Base-by-base conservation (phyloP, 2,113 vertebrate species). In the Helogale parvula region DNA sequence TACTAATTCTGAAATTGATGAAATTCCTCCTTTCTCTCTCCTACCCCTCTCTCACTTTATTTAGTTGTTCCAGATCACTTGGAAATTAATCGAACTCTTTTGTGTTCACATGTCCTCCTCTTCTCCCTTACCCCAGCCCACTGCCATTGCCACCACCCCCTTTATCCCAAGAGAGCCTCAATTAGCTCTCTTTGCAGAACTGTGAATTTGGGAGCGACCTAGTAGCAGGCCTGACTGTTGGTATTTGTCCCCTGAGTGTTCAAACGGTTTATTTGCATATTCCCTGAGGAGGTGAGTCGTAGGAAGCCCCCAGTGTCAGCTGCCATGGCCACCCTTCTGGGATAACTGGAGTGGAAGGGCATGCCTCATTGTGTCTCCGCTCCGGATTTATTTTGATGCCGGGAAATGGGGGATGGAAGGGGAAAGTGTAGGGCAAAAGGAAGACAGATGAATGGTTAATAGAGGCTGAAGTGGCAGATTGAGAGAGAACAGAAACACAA, bases 401-500 rank as follows among this genome's bases (percentile, higher is more conserved):
- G 3, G 60, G 76, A 97, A 91, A 77, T 65, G 66, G 87, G 60
- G 77, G 45, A 45, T 83, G 63, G 79, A 86, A 66, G 86, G 92
- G 74, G 85, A 52, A 23, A 93, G 95, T 86, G 0, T 2, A 71
- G 94, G 94, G 97, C 93, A 90, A 90, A 92, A 97, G 35, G 88
- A 96, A 98, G 97, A 97, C 94, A 98, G 98, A 98, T 98, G 98
- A 94, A 38, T 41, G 65, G 94, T 97, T 98, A 94, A 97, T 90
- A 95, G 96, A 97, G 96, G 66, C 94, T 94, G 97, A 97, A 98
- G 95, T 94, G 87, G 98, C 98, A 98, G 98, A 95, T 84, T 95
- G 97, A 98, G 95, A 84, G 97, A 95, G 95, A 96, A 87, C 97
- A 21, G 54, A 96, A 96, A 63, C 95, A 96, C 92, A 96, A 17